Evolutionary conservation across 2,113 vertebrate species (phyloP), one percentile per base, ranked within the genome.

Genomic region (Lanius collurio): DNA sequence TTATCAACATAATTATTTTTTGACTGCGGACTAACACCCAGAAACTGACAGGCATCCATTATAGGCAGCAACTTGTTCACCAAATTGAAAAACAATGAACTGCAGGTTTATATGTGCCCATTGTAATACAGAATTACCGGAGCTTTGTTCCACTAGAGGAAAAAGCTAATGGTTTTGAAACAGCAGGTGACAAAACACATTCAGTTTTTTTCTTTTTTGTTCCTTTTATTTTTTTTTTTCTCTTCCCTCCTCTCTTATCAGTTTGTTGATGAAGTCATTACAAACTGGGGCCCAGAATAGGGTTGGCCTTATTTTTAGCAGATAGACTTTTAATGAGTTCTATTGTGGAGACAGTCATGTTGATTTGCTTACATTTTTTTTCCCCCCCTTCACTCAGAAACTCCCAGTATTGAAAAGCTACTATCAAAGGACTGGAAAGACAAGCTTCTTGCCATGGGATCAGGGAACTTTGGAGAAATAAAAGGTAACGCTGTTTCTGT

Each of bases 371-470:
- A 94, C 86, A 28, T 91, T 97, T 97, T 92, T 97, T 97, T 97
- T 95, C 95, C 95, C 83, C 81, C 94, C 94, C 95, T 98, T 97
- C 97, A 94, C 95, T 98, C 96, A 99, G 99, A 99, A 98, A 98
- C 99, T 96, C 99, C 99, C 97, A 99, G 99, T 97, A 99, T 99
- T 98, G 99, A 99, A 98, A 99, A 99, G 97, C 99, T 99, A 97
- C 98, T 99, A 98, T 99, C 99, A 97, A 99, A 99, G 98, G 99
- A 99, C 98, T 99, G 99, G 99, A 99, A 99, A 98, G 99, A 99
- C 98, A 99, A 99, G 98, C 99, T 99, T 98, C 98, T 99, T 98
- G 99, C 99, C 96, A 99, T 99, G 99, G 99, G 99, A 98, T 99
- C 99, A 98, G 99, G 99, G 97, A 99, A 99, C 98, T 98, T 99